Conservation (phyloP, 2,888 invertebrate species). For the Ferdinandea cuprea region DNA sequence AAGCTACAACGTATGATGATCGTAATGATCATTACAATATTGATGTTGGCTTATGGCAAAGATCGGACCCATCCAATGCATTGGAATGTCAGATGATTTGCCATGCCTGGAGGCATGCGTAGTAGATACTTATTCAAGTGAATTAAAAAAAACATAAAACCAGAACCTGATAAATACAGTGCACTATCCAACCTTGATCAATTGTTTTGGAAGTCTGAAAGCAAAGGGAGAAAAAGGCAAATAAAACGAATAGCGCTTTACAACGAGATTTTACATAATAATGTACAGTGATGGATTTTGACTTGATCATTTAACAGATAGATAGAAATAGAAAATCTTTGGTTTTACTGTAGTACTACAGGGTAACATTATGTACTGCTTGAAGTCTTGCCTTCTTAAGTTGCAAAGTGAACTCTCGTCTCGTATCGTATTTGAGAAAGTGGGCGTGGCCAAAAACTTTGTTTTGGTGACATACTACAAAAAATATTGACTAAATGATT, state of each 20-base stretch:
- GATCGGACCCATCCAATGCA: conserved; percentile 61
- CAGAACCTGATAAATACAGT: conserved; percentile 18
- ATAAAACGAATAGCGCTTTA: conserved; percentile 25
- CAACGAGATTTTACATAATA: no score
- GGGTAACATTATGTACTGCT: no score
- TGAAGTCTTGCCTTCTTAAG: no score
- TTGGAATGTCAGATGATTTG: conserved; percentile 71
- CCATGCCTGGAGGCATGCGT: conserved; percentile 55
- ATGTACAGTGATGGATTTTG: no score
- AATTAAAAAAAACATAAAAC: conserved; percentile 1
- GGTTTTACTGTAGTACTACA: no score
- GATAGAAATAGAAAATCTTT: no score
- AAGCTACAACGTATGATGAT: conserved; percentile 34
- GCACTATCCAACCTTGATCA: conserved; percentile 57
- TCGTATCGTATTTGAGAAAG: no score
- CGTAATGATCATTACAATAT: conserved; percentile 46
- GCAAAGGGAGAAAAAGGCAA: conserved; percentile 3
- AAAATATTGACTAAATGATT: no score
- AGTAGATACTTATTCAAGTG: conserved; percentile 30
- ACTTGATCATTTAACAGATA: no score
- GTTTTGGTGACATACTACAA: no score
- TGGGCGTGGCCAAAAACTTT: no score
- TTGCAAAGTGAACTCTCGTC: no score
- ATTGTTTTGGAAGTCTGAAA: conserved; percentile 50
- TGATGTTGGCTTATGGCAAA: conserved; percentile 48